Evolutionary conservation across 1,140 invertebrate genomes (phyloP), one percentile per base, ranked within the genome.

Genomic region (Holcopasites calliopsidis): DNA sequence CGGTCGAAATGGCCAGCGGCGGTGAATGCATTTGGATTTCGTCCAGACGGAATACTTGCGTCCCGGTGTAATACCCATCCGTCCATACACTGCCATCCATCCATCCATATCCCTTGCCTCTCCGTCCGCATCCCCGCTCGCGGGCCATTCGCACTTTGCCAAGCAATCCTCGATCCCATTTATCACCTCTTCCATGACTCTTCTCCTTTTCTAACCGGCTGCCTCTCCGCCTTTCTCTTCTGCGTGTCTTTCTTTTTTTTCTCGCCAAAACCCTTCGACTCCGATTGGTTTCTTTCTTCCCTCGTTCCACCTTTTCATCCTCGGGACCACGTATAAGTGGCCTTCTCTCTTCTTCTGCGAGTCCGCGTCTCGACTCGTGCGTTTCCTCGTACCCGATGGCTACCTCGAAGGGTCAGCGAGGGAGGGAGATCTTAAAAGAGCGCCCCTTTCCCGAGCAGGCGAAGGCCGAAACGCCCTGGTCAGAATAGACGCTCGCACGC

Each of bases 161-260:
- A 82, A 85, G 87, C 88, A 89, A 90, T 89, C 83, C 85, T 90
- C 85, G 86, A 87, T 88, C 84, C 82, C 85, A 90, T 90, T 90
- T 89, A 90, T 90, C 88, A 90, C 89, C 84, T 88, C 84, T 85
- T 82, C 76, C 76, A 70, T 62, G 66, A 72, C 64, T 40, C 79
- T 85, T 66, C 76, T 83, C 73, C 82, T 86, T 85, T 81, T 78
- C 84, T 82, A 80, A 82, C 75, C 80, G 72, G 77, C 76, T 77
- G 47, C 38, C 65, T 68, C 65, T 72, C 52, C 38, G 31, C 64
- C 60, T 76, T 75, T 60, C 75, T 64, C 50, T 74, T 77, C 44
- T 75, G 5, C 13, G 18, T 71, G 64, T 69, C 16, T 50, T 31
- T 80, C 23, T 65, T 57, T 72, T 58, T 61, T 52, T 42, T 75